Percentiles rank a stretch among this genome's conserved stretches.
Evolutionary conservation across 2,888 invertebrate species (phyloP).

Genomic region (Phaonia tiefii): DNA sequence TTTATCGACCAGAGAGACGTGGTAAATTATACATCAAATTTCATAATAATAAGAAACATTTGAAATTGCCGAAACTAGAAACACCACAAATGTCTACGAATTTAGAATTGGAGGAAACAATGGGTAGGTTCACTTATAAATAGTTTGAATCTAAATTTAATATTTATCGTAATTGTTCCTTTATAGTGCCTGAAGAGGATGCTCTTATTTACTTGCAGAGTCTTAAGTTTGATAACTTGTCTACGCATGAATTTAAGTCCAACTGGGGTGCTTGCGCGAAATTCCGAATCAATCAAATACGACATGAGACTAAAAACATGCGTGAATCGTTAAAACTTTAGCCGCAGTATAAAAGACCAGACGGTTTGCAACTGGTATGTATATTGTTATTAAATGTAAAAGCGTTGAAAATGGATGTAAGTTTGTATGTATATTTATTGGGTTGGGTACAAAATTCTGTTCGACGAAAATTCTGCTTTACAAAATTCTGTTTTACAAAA

Average conservation of each 20-base stretch:
- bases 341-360: neutral
- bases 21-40: neutral
- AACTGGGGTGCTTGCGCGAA: constrained; percentile 1
- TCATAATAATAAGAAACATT: neutral
- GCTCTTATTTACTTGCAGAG: neutral
- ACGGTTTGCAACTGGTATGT: neutral
- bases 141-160: too few relatives aligned
- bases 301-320: neutral
- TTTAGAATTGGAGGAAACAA: too few relatives aligned
- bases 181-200: neutral
- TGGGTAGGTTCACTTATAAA: too few relatives aligned
- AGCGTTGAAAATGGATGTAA: too few relatives aligned
- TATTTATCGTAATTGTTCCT: too few relatives aligned
- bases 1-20: neutral
- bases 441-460: too few relatives aligned
- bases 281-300: neutral
- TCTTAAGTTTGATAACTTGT: neutral
- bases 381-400: too few relatives aligned
- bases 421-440: too few relatives aligned
- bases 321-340: neutral
- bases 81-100: neutral
- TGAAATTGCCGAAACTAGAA: neutral
- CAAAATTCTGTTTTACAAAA: too few relatives aligned
- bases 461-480: too few relatives aligned
- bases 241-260: neutral